Percentiles rank a stretch among this genome's conserved stretches.
Evolutionary conservation across 2,797 vertebrate genomes (phyloP).

Genomic region (Macrochelys suwanniensis): DNA sequence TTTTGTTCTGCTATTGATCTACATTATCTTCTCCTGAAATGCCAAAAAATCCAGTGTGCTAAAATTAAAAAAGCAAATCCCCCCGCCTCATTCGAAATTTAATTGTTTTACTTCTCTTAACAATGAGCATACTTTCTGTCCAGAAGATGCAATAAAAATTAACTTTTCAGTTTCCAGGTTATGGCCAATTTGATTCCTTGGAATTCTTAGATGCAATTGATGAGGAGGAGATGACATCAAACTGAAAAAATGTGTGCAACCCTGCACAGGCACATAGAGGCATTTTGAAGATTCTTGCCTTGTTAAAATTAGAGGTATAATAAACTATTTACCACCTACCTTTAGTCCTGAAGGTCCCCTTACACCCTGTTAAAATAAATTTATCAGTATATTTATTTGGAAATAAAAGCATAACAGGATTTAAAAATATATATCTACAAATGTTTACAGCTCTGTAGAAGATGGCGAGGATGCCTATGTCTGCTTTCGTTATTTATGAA

Average conservation of each 20-base stretch:
- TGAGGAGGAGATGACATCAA: rapidly evolving
- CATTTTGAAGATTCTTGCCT: neutral
- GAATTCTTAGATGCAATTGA: neutral
- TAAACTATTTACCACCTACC: constrained; percentile 74
- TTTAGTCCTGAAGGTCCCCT: constrained; percentile 88
- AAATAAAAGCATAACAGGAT: neutral
- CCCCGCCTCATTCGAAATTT: rapidly evolving
- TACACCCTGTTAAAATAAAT: constrained; percentile 82
- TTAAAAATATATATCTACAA: neutral
- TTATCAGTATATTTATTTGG: neutral
- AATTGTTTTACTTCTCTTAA: neutral
- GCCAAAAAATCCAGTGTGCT: neutral
- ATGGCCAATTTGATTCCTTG: rapidly evolving
- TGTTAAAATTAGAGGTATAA: neutral
- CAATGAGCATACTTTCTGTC: neutral
- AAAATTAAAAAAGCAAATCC: neutral
- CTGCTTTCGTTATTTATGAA: neutral
- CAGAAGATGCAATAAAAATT: neutral
- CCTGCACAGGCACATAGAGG: rapidly evolving
- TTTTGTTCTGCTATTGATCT: neutral
- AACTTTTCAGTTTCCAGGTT: neutral
- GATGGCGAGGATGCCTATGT: rapidly evolving
- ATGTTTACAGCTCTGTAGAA: neutral
- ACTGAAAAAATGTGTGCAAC: rapidly evolving
- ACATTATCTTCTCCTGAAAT: neutral